Base-by-base conservation (phyloP, 1,140 invertebrate species). In the Batillaria attramentaria region DNA sequence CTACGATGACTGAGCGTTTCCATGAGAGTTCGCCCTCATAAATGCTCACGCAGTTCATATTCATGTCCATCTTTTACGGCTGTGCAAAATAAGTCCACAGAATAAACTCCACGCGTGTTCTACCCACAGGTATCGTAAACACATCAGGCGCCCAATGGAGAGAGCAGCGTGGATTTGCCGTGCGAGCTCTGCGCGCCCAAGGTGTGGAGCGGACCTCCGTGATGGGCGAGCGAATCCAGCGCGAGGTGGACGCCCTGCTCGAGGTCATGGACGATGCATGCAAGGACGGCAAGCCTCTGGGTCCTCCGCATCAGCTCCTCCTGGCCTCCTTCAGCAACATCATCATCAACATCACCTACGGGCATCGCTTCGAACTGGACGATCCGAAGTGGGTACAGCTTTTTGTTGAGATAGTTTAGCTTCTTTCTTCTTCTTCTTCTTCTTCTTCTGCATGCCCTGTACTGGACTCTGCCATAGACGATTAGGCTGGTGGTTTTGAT, bases 361-460 rank as follows among this genome's bases (percentile, higher is more conserved):
- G 83, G 16, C 54, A 75, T n/a, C 54, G 85, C 16, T 85, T 93
- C 24, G 82, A 85, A 6, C 87, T 91, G 70, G 84, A 92, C 72
- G 92, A 94, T 73, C 42, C 57, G 6, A 16, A 54, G 33, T 83
- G 83, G 60, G 68, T 70, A 20, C 24, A n/a, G 57, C 10, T 50
- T 8, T 28, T 72, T 62, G n/a, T 46, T n/a, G 28, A 20, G 37
- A 28, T n/a, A n/a, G n/a, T n/a, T n/a, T n/a, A n/a, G n/a, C n/a
- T n/a, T n/a, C n/a, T n/a, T 37, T 43, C 50, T n/a, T 54, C 50
- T n/a, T n/a, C 50, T 54, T n/a, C n/a, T n/a, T 54, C 16, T 54
- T n/a, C n/a, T n/a, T 54, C 50, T 54, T 46, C 5, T 33, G n/a
- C n/a, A n/a, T n/a, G n/a, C n/a, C n/a, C n/a, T n/a, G n/a, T n/a